These are phyloP conservation scores for Astreopora myriophthalma DNA, from an alignment of 64 coral and sea anemone species.

Conservation along the genomic window DNA sequence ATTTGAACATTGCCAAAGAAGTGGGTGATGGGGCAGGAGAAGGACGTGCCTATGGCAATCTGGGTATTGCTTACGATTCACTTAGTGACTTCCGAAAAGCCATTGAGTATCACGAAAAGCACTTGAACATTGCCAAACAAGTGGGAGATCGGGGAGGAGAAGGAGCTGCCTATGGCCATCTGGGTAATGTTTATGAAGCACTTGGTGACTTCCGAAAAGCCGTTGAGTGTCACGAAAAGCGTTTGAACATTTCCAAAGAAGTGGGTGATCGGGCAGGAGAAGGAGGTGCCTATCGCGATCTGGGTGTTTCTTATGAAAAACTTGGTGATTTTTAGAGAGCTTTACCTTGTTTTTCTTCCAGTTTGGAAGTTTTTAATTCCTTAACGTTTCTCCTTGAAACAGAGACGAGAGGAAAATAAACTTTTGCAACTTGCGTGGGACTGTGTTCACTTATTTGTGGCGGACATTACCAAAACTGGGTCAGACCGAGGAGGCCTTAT, in stretches of 20 bases:
- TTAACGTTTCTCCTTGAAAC: background rate
- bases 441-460: background rate
- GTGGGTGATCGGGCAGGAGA: too few species aligned
- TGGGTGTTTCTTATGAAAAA: too few species aligned
- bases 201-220: background rate
- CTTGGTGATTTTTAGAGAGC: too few species aligned
- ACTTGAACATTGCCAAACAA: background rate
- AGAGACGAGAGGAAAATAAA: constrained; percentile 1
- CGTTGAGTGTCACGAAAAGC: background rate
- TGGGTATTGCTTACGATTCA: too few species aligned
- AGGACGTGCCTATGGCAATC: too few species aligned
- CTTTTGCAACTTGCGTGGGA: background rate
- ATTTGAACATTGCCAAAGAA: too few species aligned
- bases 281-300: too few species aligned
- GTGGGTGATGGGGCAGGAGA: too few species aligned
- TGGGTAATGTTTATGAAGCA: background rate
- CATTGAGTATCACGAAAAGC: background rate
- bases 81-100: background rate
- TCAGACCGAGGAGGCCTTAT: background rate
- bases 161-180: background rate
- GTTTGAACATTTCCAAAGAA: too few species aligned
- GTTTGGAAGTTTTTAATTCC: background rate
- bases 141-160: background rate
- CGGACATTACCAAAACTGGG: background rate
- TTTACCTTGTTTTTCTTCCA: too few species aligned